A percentile compares a stretch with the other conserved stretches of the same genome.
phyloP scores from a whole-genome alignment of 2,888 invertebrate species.

The Pheosia gnoma region DNA sequence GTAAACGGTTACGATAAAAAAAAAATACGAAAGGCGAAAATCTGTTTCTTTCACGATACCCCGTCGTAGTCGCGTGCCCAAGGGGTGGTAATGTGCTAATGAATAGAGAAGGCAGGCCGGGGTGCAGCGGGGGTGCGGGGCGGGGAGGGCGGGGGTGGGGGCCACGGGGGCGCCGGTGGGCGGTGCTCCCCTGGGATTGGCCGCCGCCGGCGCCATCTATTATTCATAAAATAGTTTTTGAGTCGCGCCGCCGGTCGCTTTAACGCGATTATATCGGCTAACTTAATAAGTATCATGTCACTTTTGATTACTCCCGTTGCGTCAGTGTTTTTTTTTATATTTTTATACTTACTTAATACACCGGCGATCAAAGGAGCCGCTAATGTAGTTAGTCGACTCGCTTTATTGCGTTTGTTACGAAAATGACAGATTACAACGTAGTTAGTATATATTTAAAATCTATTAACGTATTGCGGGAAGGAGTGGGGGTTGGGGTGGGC shows the following conservation, averaged over 20 bases:
- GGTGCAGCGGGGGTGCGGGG: constrained; percentile 43
- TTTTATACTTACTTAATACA: constrained; percentile 34
- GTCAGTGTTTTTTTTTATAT: constrained; percentile 19
- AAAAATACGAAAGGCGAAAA: constrained; percentile 57
- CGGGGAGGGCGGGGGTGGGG: constrained; percentile 37
- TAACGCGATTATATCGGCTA: constrained; percentile 75
- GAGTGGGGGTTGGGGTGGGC: constrained; percentile 32
- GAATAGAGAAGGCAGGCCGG: constrained; percentile 74
- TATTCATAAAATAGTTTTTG: constrained; percentile 85
- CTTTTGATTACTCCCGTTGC: constrained; percentile 75
- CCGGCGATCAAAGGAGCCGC: constrained; percentile 67
- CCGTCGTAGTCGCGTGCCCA: constrained; percentile 62
- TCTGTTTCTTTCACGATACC: constrained; percentile 69
- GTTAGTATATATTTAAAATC: constrained; percentile 72
- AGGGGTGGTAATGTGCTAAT: constrained; percentile 82
- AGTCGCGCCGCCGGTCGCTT: constrained; percentile 78
- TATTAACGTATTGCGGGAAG: constrained; percentile 70
- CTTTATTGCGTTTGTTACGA: constrained; percentile 63
- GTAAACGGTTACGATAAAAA: neutral
- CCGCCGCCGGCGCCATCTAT: constrained; percentile 79
- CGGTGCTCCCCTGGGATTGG: constrained; percentile 81
- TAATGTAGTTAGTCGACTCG: constrained; percentile 57
- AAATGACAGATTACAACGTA: constrained; percentile 61
- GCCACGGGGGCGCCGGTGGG: constrained; percentile 57
- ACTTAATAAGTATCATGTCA: constrained; percentile 83